Evolutionary conservation across 2,797 vertebrate genomes (phyloP).

Genomic region (Triplophysa yarkandensis): DNA sequence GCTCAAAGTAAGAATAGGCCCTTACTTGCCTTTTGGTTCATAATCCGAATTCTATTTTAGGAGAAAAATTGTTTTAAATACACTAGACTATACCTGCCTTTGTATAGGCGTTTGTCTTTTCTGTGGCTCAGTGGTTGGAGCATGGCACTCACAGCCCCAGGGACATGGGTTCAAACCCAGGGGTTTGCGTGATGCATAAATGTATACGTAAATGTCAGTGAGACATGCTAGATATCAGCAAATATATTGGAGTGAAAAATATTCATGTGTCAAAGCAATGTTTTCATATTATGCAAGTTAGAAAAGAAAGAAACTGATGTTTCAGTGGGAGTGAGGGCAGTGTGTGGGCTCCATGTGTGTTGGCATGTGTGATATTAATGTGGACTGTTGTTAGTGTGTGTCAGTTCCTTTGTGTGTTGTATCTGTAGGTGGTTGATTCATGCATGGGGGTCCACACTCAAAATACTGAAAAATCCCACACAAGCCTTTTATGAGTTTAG

Average conservation of each 20-base stretch:
- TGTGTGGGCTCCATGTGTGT: constrained; percentile 27
- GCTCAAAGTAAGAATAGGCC: background rate
- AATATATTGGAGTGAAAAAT: too few species aligned
- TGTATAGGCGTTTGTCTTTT: too few species aligned
- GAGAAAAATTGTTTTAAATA: background rate
- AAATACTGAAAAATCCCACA: constrained; percentile 19
- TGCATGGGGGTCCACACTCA: background rate
- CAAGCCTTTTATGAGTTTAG: constrained; percentile 8
- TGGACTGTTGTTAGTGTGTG: constrained; percentile 26
- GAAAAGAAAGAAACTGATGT: constrained; percentile 3
- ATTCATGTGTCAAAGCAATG: constrained; percentile 16
- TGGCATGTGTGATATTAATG: constrained; percentile 39
- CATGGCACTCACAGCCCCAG: too few species aligned
- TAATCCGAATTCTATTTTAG: background rate
- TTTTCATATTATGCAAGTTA: background rate
- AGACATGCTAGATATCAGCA: too few species aligned
- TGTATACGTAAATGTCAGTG: too few species aligned
- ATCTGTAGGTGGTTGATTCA: constrained; percentile 10
- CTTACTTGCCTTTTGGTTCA: background rate
- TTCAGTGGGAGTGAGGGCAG: constrained; percentile 15
- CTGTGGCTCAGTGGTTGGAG: too few species aligned
- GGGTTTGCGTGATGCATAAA: too few species aligned
- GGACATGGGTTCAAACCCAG: too few species aligned
- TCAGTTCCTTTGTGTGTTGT: constrained; percentile 28
- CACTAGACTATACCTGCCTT: too few species aligned